A percentile compares a stretch with the other conserved stretches of the same genome.
These are phyloP conservation scores for Tenualosa thibaudeaui DNA, from an alignment of 2,797 vertebrate genomes.

Conservation along the genomic window DNA sequence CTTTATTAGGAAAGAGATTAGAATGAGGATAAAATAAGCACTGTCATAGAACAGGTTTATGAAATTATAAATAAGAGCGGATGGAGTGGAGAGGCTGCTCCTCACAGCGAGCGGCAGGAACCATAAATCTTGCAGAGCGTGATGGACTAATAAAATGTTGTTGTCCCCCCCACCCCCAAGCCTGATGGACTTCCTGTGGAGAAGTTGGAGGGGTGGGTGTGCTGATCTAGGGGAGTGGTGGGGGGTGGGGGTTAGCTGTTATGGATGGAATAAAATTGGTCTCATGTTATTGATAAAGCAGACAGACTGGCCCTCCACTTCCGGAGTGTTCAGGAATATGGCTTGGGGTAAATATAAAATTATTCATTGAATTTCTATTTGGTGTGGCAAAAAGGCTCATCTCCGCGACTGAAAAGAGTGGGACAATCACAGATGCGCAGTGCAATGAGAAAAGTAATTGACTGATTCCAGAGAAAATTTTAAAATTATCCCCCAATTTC, in stretches of 20 bases:
- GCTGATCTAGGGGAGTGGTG: background rate
- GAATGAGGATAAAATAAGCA: slow-evolving; percentile 76
- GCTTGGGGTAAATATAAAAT: slow-evolving; percentile 56
- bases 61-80: slow-evolving; percentile 81
- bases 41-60: slow-evolving; percentile 78
- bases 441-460: slow-evolving; percentile 59
- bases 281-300: slow-evolving; percentile 41
- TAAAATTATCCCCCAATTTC: slow-evolving; percentile 50
- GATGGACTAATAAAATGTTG: slow-evolving; percentile 54
- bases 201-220: slow-evolving; percentile 5
- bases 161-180: slow-evolving; percentile 15
- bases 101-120: slow-evolving; percentile 53
- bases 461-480: slow-evolving; percentile 57
- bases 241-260: background rate
- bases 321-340: slow-evolving; percentile 46
- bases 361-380: slow-evolving; percentile 64
- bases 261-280: slow-evolving; percentile 44
- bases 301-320: slow-evolving; percentile 40
- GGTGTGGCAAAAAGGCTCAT: slow-evolving; percentile 54
- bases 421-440: slow-evolving; percentile 51
- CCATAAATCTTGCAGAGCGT: slow-evolving; percentile 55
- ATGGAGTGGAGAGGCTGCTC: slow-evolving; percentile 68
- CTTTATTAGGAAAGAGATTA: slow-evolving; percentile 73
- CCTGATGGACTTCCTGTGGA: slow-evolving; percentile 35
- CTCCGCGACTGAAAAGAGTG: slow-evolving; percentile 45